Evolutionary conservation across 2,888 invertebrate species (phyloP), one percentile per base, ranked within the genome.

Genomic region (Anticlea derivata): DNA sequence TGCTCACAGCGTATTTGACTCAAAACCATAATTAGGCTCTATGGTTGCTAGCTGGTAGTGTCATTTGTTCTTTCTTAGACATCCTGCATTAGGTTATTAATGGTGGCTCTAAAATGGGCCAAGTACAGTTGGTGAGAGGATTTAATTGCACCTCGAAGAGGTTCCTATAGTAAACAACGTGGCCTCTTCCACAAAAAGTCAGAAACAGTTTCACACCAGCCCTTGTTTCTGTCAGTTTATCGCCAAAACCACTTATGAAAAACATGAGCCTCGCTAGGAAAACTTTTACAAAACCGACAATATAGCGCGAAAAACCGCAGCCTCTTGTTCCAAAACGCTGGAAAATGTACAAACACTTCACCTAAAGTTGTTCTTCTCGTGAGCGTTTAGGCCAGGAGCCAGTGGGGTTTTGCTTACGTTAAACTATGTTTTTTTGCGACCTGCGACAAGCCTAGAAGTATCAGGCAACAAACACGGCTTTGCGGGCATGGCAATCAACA

Each of bases 271-370:
- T 33, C 23, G 39, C 41, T 50, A 39, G 47, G 41, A 54, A 55
- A 58, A 54, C 30, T 47, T 50, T 53, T 47, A 43, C 12, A n/a
- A 46, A 43, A 39, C 37, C 41, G 13, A 52, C 57, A 52, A 52
- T 50, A 53, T 43, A 39, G 40, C 45, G 41, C 30, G 40, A 37
- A 55, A 50, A 50, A 48, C 48, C 48, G 20, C 45, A 33, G 37
- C 37, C 41, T 30, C 52, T 44, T 39, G 50, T 50, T 53, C 47
- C 29, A 6, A 45, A 53, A 48, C 44, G 40, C 38, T 54, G 46
- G 73, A 77, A 79, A 79, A 81, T 81, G 76, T 74, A 78, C 81
- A 77, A 78, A 77, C 74, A 75, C 78, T 75, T 61, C 61, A 66
- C 65, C 56, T 54, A 55, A 68, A 66, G 68, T 66, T 68, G 59